Percentiles rank a stretch among this genome's conserved stretches.
Evolutionary conservation across 2,888 invertebrate species (phyloP).

Genomic region (Mallateleia sp.): DNA sequence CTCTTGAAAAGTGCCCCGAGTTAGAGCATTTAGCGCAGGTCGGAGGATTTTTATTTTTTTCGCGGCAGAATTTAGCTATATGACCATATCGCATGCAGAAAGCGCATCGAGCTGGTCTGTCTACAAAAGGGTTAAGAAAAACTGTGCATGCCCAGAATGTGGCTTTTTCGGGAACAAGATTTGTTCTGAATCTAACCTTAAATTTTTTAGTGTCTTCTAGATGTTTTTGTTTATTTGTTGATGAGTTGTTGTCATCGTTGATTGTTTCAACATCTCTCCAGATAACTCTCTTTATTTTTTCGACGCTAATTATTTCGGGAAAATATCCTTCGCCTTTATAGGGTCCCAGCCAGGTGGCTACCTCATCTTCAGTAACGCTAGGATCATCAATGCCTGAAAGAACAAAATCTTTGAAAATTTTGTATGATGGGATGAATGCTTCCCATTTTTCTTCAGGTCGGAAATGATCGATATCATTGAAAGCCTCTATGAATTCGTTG

Average conservation of each 20-base stretch:
- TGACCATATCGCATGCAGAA: constrained; percentile 11
- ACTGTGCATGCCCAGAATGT: background rate
- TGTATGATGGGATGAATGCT: constrained; percentile 10
- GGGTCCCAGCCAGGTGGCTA: background rate
- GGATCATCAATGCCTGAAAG: constrained; percentile 1
- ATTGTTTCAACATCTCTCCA: too few species aligned
- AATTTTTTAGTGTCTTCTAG: constrained; percentile 5
- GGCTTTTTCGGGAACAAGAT: background rate
- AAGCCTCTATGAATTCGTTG: background rate
- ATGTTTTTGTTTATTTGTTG: background rate
- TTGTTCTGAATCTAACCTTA: constrained; percentile 7
- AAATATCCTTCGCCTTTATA: background rate
- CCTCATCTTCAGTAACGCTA: background rate
- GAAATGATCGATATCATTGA: background rate
- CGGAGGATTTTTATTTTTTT: background rate
- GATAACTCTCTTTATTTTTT: background rate
- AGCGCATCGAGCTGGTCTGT: background rate
- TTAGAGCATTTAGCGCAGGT: background rate
- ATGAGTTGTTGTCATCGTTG: too few species aligned
- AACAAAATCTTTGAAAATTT: constrained; percentile 17
- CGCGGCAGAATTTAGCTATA: background rate
- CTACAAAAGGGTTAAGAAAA: background rate
- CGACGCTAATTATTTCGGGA: background rate
- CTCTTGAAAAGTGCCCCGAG: background rate
- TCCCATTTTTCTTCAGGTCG: background rate